Evolutionary conservation across 2,113 vertebrate species (phyloP).

Genomic region (Ovibos moschatus): DNA sequence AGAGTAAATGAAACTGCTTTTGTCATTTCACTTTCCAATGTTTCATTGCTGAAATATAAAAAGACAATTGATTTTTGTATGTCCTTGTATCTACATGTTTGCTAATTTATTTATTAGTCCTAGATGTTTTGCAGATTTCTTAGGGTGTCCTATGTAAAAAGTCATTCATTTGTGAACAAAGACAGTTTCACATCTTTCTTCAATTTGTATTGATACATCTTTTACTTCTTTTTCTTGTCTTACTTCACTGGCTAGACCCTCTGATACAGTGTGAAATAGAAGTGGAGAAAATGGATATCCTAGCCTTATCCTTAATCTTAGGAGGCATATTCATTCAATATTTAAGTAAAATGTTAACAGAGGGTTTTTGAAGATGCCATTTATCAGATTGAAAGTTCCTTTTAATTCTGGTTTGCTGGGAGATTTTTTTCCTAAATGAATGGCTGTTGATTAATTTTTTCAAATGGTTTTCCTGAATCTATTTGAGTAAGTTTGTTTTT

Average conservation of each 20-base stretch:
- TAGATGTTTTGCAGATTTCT: background rate
- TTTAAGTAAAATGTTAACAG: background rate
- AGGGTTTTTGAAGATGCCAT: background rate
- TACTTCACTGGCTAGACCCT: background rate
- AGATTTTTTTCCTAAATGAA: background rate
- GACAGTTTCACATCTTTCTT: background rate
- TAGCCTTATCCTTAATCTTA: background rate
- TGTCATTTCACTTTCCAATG: slow-evolving; percentile 30
- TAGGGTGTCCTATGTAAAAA: slow-evolving; percentile 11
- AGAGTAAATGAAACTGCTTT: slow-evolving; percentile 33
- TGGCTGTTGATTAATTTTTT: background rate
- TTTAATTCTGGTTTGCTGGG: background rate
- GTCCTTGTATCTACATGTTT: background rate
- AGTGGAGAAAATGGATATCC: background rate
- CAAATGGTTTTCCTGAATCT: background rate
- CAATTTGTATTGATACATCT: background rate
- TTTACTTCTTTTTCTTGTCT: background rate
- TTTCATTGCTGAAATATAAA: slow-evolving; percentile 23
- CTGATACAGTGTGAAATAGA: background rate
- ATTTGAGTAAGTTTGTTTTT: background rate
- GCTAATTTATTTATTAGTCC: slow-evolving; percentile 12
- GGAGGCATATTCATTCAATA: background rate
- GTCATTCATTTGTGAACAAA: background rate
- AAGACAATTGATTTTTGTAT: slow-evolving; percentile 28
- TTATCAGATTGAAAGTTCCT: background rate